Percentiles rank a stretch among this genome's conserved stretches.
Evolutionary conservation across 1,140 invertebrate genomes (phyloP).

Genomic region (Diuraphis noxia): DNA sequence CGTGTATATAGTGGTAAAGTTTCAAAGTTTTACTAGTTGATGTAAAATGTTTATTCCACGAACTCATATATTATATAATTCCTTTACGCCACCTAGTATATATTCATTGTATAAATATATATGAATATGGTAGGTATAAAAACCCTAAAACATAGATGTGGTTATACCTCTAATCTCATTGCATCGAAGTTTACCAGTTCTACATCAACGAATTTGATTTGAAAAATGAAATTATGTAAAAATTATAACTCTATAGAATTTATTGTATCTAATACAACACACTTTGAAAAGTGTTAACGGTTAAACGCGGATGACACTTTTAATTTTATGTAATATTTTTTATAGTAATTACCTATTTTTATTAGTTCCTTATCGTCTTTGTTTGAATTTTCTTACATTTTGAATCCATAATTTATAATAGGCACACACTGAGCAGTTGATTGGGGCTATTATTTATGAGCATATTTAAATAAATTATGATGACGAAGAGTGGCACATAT

Average conservation of each 20-base stretch:
- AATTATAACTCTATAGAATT: background rate
- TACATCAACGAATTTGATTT: background rate
- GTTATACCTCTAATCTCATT: background rate
- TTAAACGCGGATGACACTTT: background rate
- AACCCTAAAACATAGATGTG: background rate
- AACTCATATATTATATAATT: background rate
- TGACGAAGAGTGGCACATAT: background rate
- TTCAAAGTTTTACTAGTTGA: background rate
- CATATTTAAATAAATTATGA: background rate
- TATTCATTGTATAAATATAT: background rate
- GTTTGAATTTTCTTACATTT: background rate
- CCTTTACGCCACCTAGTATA: background rate
- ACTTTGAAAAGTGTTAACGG: background rate
- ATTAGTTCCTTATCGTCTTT: background rate
- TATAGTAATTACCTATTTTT: background rate
- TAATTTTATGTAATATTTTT: background rate
- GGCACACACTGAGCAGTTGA: background rate
- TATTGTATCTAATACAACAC: background rate
- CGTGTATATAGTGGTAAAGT: background rate
- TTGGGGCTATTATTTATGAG: background rate
- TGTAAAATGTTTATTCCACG: background rate
- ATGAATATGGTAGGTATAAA: background rate
- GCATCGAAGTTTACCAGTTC: background rate
- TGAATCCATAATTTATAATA: background rate
- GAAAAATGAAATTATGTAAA: background rate